Evolutionary conservation across 2,113 vertebrate species (phyloP), one percentile per base, ranked within the genome.

Genomic region (Oreochromis aureus): DNA sequence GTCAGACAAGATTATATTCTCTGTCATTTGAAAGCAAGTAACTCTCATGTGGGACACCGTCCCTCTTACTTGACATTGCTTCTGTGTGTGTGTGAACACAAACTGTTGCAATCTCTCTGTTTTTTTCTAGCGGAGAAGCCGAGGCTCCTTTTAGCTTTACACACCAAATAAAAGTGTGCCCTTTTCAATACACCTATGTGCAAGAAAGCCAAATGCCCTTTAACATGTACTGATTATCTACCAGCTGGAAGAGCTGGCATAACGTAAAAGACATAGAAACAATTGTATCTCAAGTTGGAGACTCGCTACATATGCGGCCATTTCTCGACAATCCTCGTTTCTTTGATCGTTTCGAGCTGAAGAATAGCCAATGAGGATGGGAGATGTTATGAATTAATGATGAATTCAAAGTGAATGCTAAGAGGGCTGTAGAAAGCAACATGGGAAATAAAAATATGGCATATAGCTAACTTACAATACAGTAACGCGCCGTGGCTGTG

Each of bases 391-490:
- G 34, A 85, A 83, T 90, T 46, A 69, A 87, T 92, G 55, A 82
- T 30, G 15, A 84, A 54, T 69, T 87, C 36, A 82, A 91, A 81
- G 59, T 90, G 85, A 91, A 87, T 34, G 39, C 24, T 54, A 76
- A 51, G 18, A 63, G 78, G 36, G 61, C 48, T 82, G 39, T 54
- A 44, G 61, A 81, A 22, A 71, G 61, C 78, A 61, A 27, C 51
- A 66, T 18, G 82, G n/a, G 11, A 86, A 86, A 58, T 22, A 78
- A 71, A 82, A 86, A 56, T 59, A 79, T 82, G 53, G 51, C 19
- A 58, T 12, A 81, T 39, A 58, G 27, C 55, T 53, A 80, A 85
- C 44, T 73, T 80, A 53, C 27, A 24, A 71, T 54, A 24, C 22
- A 48, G 58, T 54, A 59, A 83, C 18, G 51, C 2, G 6, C 27